Evolutionary conservation across 2,113 vertebrate genomes (phyloP), one percentile per base, ranked within the genome.

Genomic region (Muntiacus muntjak): DNA sequence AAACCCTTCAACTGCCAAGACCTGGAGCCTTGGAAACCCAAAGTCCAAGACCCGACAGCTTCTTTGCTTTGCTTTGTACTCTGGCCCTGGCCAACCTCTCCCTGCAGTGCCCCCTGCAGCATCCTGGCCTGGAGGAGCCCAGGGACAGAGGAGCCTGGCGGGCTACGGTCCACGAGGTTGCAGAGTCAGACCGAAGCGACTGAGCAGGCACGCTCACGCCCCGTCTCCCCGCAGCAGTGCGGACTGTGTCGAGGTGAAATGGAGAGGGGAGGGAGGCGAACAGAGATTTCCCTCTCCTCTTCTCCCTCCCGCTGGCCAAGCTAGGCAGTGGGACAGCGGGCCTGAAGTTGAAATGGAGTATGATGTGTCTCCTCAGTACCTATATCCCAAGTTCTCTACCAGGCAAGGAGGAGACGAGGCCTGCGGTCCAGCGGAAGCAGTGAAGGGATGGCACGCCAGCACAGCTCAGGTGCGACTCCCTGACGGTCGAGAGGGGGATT

Each of bases 161-260:
- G 40, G 25, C 40, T 76, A 14, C 1, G 1, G 40, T 43, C 71
- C 36, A 7, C 26, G 36, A 26, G 6, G 23, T 15, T 17, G 12
- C 40, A 43, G 12, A 76, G 67, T 40, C 67, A 71, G 71, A 26
- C 71, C 2, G 71, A 43, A 74, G 71, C 21, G 1, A 25, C 71
- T 74, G 71, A 76, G 36, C 23, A 0, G 2, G 17, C n/a, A 6
- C 1, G 0, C n/a, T 23, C 11, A 76, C 1, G 6, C 30, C 26
- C 11, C 3, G 13, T n/a, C 50, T 57, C 74, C 57, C 30, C 2
- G 15, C 0, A 54, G 26, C 25, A 5, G 52, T 0, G 1, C 47
- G 30, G 19, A 52, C 74, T 3, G 3, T 2, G 36, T 52, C 81
- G 25, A 23, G 54, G 30, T 36, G 60, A 95, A 52, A 60, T 14